phyloP scores from a whole-genome alignment of 2,888 invertebrate species.

The Diabrotica balteata region DNA sequence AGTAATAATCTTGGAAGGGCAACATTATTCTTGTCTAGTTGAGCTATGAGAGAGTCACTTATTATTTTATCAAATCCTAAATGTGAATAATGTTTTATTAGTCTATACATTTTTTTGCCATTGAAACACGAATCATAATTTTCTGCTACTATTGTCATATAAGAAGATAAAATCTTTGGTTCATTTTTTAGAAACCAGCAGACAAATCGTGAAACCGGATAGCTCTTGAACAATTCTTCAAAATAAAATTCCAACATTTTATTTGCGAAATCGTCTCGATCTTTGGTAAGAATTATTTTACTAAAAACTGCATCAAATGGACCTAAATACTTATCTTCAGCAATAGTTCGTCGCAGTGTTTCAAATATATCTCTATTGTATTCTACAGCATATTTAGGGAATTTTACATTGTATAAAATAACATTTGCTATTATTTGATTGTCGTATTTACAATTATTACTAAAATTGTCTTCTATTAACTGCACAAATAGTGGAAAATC shows the following conservation, averaged over 20 bases:
- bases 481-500: too few relatives aligned
- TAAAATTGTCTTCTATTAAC: conserved; percentile 18
- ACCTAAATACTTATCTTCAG: background rate
- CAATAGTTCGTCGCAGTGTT: background rate
- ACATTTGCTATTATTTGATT: background rate
- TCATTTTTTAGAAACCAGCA: conserved; percentile 33
- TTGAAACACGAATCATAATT: background rate
- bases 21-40: background rate
- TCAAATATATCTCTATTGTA: background rate
- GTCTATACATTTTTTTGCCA: background rate
- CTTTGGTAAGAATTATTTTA: conserved; percentile 16
- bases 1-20: background rate
- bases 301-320: background rate
- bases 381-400: background rate
- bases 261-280: conserved; percentile 30
- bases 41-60: background rate
- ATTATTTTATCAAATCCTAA: conserved; percentile 33
- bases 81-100: conserved; percentile 33
- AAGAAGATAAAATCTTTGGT: conserved; percentile 29
- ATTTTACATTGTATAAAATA: background rate
- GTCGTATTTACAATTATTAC: background rate
- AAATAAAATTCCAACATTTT: conserved; percentile 27
- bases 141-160: conserved; percentile 21
- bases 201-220: background rate
- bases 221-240: conserved; percentile 9